Evolutionary conservation across 2,113 vertebrate species (phyloP).

Genomic region (rat (Rattus norvegicus)): DNA sequence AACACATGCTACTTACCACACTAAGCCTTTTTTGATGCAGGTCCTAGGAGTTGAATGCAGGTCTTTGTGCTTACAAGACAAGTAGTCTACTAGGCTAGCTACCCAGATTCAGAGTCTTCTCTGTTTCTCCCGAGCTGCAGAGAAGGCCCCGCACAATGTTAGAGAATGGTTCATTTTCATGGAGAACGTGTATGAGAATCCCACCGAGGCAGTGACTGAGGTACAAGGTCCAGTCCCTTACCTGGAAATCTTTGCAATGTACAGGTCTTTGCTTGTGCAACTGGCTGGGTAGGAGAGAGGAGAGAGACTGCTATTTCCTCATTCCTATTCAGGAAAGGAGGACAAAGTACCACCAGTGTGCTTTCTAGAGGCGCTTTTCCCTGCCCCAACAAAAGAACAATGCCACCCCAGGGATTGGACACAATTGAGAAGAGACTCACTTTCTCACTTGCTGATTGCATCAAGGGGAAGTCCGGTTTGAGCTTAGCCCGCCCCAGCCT

Average conservation of each 20-base stretch:
- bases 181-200: background rate
- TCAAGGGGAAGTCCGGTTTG: slow-evolving; percentile 5
- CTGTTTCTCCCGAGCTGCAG: background rate
- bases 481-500: background rate
- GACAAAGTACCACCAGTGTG: background rate
- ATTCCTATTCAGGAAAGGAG: background rate
- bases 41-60: background rate
- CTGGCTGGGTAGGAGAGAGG: background rate
- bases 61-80: background rate
- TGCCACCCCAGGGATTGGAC: background rate
- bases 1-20: accelerated
- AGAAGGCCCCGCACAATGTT: background rate
- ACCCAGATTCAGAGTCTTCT: background rate
- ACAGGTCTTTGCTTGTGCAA: background rate
- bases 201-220: background rate
- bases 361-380: background rate
- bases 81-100: too few relatives aligned
- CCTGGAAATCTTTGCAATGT: background rate
- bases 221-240: background rate
- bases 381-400: background rate
- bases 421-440: background rate
- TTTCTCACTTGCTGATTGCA: slow-evolving; percentile 28
- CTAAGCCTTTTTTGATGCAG: background rate
- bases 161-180: background rate
- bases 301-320: background rate